Base-by-base conservation (phyloP, 2,888 invertebrate genomes). In the Cryptophagus acutangulus region DNA sequence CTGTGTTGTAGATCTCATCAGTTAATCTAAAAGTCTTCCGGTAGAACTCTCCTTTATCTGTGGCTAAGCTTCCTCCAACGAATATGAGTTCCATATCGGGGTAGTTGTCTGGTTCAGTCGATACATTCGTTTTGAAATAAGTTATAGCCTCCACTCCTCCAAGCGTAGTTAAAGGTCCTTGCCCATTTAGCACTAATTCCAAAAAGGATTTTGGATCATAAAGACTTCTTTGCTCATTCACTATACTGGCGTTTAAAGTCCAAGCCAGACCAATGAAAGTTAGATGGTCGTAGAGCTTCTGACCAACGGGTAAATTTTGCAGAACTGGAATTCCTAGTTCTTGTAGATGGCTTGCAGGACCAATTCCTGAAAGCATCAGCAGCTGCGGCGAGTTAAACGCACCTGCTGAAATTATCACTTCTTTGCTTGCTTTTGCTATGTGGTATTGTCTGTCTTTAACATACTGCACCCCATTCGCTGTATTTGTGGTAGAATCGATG, bases 381-480 rank as follows among this genome's bases (percentile, higher is more conserved):
- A 95, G 64, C 65, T 95, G 93, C 0, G 94, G 91, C 0, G 90
- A 86, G 57, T 87, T 88, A 48, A 95, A 83, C 1, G 91, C 78
- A 0, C 94, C 94, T 1, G 88, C 89, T 9, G 87, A 83, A 12
- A 94, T 58, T 38, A 94, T 85, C 0, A 95, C 82, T 70, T 91
- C 91, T 62, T 83, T 87, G 2, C 74, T 75, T 0, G 84, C 87
- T 31, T 63, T 68, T 0, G 79, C 78, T 6, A 37, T 49, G 24
- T 59, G 55, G 6, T 51, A 59, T 16, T 54, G 48, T 13, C 71
- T 71, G 10, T 78, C 73, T 38, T 79, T 74, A 1, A 75, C 65
- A 46, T 81, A 82, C 52, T 83, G 73, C 0, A 88, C 80, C 0
- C 86, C 87, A 44, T 76, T 75, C 0, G 86, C 84, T 10, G 69